phyloP scores from a whole-genome alignment of 2,888 invertebrate genomes.

The Nemurella pictetii region DNA sequence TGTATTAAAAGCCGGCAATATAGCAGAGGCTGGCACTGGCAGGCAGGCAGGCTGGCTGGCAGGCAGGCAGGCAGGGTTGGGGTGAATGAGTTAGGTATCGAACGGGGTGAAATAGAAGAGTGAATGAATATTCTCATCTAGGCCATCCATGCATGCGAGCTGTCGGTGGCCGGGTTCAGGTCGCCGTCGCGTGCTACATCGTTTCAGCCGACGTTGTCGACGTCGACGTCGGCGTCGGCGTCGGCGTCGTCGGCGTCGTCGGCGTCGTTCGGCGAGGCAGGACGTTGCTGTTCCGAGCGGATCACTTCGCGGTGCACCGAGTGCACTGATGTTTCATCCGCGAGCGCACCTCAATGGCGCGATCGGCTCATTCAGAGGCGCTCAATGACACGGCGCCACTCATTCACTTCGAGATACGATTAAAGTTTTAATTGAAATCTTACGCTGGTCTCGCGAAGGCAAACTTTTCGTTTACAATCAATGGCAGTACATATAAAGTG shows the following conservation, averaged over 20 bases:
- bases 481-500: too few relatives aligned
- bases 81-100: neutral
- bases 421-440: neutral
- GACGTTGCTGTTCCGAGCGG: too few relatives aligned
- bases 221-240: neutral
- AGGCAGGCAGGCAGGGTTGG: neutral
- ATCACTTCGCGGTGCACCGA: too few relatives aligned
- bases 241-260: neutral
- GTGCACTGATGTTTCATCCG: too few relatives aligned
- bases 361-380: too few relatives aligned
- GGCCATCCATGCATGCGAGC: neutral
- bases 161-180: too few relatives aligned
- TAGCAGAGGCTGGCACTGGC: neutral
- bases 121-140: neutral
- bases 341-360: too few relatives aligned
- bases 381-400: too few relatives aligned
- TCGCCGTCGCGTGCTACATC: neutral
- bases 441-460: neutral
- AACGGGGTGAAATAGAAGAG: neutral
- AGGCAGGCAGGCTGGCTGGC: neutral
- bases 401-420: neutral
- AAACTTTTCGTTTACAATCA: neutral
- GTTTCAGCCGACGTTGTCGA: neutral
- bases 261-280: neutral
- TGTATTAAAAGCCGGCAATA: neutral